Evolutionary conservation across 2,113 vertebrate genomes (phyloP), one percentile per base, ranked within the genome.

Genomic region (Gracilinanus agilis): DNA sequence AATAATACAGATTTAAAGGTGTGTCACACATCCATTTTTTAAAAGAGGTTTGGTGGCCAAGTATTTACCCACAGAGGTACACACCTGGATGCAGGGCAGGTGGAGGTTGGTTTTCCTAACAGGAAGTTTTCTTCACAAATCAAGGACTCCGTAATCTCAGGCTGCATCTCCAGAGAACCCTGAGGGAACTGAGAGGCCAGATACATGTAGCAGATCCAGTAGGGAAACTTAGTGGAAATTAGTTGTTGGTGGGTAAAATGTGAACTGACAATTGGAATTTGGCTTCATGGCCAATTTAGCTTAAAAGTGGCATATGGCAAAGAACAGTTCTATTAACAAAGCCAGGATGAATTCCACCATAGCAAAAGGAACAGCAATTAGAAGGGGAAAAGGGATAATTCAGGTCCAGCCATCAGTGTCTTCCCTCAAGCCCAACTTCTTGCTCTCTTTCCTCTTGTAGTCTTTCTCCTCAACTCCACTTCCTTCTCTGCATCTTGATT

Each of bases 381-480:
- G 16, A 75, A 75, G 34, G 34, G 13, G n/a, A 16, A n/a, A n/a
- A 75, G n/a, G 34, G 34, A n/a, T n/a, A 21, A 75, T 75, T 75
- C 67, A 75, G 56, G 40, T 21, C 13, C 34, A 10, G 2, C 54
- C 1, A 3, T 21, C 23, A 9, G n/a, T 2, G 1, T 54, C 23
- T 24, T 34, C 23, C 54, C 27, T 55, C 24, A 12, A 40, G n/a
- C 24, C 54, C 90, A 34, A 56, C 54, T 44, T 53, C 90, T 9
- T 11, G 9, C 24, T 44, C 49, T 27, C 49, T 3, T 4, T 34
- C 21, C 24, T 88, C 91, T 54, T 10, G 24, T 40, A 23, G 40
- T 53, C 58, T 0, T 3, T 34, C 7, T 23, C 23, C 21, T 61
- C 44, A 19, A 1, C n/a, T 2, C 23, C 2, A 0, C 40, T 90